Conservation (phyloP, 2,113 vertebrate species). For the Acrocephalus kingi region DNA sequence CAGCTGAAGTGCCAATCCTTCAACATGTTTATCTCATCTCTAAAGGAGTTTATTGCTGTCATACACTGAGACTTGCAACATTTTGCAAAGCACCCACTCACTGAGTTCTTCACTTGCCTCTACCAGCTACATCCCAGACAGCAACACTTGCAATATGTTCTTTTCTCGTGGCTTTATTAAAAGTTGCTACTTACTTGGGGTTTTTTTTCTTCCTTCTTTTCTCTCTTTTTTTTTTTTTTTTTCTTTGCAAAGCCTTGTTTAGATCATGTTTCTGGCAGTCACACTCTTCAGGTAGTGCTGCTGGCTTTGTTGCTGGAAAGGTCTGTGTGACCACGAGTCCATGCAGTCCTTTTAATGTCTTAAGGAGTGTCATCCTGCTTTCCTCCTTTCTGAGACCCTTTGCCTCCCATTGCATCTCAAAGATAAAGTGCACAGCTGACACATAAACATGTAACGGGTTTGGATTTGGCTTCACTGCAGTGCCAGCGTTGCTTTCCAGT, state of each 20-base stretch:
- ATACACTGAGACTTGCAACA: constrained; percentile 32
- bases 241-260: background rate
- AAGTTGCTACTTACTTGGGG: background rate
- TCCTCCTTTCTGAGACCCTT: background rate
- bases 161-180: constrained; percentile 17
- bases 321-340: background rate
- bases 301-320: background rate
- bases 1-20: constrained; percentile 44
- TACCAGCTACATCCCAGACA: constrained; percentile 28
- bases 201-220: background rate
- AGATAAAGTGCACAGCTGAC: background rate
- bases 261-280: background rate
- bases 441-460: background rate
- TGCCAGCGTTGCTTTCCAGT: background rate
- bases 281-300: background rate
- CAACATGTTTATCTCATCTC: constrained; percentile 27
- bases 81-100: constrained; percentile 61
- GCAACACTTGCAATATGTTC: constrained; percentile 53
- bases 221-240: too few relatives aligned
- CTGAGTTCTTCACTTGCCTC: background rate
- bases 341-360: background rate
- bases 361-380: background rate
- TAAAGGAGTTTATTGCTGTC: constrained; percentile 45
- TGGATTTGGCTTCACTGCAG: background rate
- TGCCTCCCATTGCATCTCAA: background rate